Evolutionary conservation across 2,797 vertebrate species (phyloP).

Genomic region (Bufotes viridis): DNA sequence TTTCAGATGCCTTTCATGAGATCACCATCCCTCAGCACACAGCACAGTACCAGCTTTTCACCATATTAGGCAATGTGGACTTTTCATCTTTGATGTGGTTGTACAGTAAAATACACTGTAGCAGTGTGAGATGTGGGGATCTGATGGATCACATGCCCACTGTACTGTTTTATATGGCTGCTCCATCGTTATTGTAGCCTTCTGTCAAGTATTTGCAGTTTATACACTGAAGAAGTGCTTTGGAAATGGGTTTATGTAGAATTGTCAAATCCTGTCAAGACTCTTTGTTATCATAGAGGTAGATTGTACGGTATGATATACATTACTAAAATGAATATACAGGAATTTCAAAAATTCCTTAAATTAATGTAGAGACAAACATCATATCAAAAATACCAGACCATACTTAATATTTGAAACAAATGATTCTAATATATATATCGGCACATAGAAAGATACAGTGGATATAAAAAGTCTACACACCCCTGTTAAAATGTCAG

Average conservation of each 20-base stretch:
- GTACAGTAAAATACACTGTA: not conserved
- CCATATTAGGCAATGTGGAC: not conserved
- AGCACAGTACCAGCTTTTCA: not conserved
- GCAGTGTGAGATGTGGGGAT: not conserved
- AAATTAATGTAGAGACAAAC: no score
- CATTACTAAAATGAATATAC: not conserved
- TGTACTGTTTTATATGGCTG: not conserved
- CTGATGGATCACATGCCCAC: not conserved
- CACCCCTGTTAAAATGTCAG: no score
- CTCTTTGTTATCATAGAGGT: not conserved
- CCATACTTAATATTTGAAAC: no score
- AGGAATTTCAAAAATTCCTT: not conserved
- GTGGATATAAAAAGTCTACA: no score
- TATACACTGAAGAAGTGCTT: constrained; percentile 8
- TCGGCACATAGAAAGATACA: no score
- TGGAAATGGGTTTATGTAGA: not conserved
- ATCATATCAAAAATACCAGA: no score
- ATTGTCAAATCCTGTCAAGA: not conserved
- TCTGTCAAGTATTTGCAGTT: constrained; percentile 16
- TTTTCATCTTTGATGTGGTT: not conserved
- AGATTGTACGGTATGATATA: not conserved
- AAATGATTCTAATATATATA: no score
- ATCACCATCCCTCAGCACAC: not conserved
- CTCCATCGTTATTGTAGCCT: not conserved
- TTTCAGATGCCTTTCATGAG: not conserved